Base-by-base conservation (phyloP, 2,113 vertebrate genomes). In the Oncorhynchus kisutch region DNA sequence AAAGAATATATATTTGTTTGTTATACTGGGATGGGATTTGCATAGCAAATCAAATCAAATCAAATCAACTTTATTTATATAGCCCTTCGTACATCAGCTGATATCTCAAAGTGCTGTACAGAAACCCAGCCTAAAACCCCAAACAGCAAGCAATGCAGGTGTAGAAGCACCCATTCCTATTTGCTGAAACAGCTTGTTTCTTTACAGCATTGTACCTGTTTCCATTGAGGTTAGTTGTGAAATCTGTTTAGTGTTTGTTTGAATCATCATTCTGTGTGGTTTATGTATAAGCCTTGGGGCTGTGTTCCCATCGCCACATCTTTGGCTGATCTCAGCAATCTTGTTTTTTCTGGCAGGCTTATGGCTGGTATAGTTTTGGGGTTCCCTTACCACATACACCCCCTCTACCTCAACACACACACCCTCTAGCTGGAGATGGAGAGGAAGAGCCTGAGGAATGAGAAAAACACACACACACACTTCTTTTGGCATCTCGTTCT, bases 281-380 rank as follows among this genome's bases (percentile, higher is more conserved):
- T 86, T 85, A 88, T 81, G 74, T 82, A 54, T 54, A 70, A 18
- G 81, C 81, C 84, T 76, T 25, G 24, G 84, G 85, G 84, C 83
- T 60, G 2, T 25, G 73, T 80, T 89, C 79, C 68, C 74, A 76
- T 70, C 72, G 75, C 59, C 16, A 18, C 78, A 83, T 87, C 85
- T 85, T 84, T 82, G 82, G 86, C 89, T 87, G 88, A 88, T 88
- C 85, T 81, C 77, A 84, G 89, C 85, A 84, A 62, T 18, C 51
- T 54, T 18, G 16, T 54, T 14, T 14, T 18, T 54, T 9, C 51
- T 54, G 51, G 51, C 4, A 54, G 51, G 14, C 51, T 73, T 84
- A 85, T 86, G 85, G 87, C 85, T 85, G 2, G 69, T 84, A 86
- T 78, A 85, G 86, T 80, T 86, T 78, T 51, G 31, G 79, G 85